A percentile compares a stretch with the other conserved stretches of the same genome.
These are phyloP conservation scores for Erebia epiphron DNA, from an alignment of 2,888 invertebrate genomes.

Conservation along the genomic window DNA sequence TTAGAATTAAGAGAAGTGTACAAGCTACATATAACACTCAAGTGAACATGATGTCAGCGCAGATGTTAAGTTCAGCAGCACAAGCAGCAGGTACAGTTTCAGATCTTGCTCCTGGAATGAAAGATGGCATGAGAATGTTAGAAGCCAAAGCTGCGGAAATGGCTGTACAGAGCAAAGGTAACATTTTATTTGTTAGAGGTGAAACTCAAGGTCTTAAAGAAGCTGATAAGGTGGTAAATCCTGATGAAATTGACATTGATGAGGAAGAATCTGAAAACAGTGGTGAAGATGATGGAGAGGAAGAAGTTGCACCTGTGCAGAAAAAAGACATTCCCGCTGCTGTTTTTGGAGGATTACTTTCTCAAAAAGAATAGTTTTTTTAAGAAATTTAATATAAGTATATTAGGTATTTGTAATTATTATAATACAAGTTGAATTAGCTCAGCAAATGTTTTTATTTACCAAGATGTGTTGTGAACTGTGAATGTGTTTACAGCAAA, in stretches of 20 bases:
- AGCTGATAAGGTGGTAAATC: constrained; percentile 89
- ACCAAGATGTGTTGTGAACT: too few species aligned
- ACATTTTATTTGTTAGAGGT: constrained; percentile 94
- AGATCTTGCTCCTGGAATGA: constrained; percentile 88
- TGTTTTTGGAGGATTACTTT: constrained; percentile 92
- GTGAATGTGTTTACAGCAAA: too few species aligned
- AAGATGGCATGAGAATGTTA: constrained; percentile 94
- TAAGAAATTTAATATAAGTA: constrained; percentile 25
- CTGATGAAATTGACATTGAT: constrained; percentile 94
- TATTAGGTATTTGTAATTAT: constrained; percentile 36
- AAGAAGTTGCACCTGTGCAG: constrained; percentile 88
- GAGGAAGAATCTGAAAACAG: constrained; percentile 87
- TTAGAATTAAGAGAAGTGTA: constrained; percentile 97
- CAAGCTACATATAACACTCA: constrained; percentile 99
- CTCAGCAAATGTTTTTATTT: constrained; percentile 53
- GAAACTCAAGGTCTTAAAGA: constrained; percentile 90
- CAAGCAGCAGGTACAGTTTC: constrained; percentile 86
- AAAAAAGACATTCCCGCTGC: constrained; percentile 94
- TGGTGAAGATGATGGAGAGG: constrained; percentile 81
- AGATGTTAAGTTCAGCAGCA: constrained; percentile 93
- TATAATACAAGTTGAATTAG: constrained; percentile 46
- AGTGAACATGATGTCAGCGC: constrained; percentile 99
- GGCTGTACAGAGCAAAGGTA: constrained; percentile 80
- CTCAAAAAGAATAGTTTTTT: constrained; percentile 46
- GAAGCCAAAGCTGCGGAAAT: constrained; percentile 92